Evolutionary conservation across 2,888 invertebrate species (phyloP).

Genomic region (Busseola fusca): DNA sequence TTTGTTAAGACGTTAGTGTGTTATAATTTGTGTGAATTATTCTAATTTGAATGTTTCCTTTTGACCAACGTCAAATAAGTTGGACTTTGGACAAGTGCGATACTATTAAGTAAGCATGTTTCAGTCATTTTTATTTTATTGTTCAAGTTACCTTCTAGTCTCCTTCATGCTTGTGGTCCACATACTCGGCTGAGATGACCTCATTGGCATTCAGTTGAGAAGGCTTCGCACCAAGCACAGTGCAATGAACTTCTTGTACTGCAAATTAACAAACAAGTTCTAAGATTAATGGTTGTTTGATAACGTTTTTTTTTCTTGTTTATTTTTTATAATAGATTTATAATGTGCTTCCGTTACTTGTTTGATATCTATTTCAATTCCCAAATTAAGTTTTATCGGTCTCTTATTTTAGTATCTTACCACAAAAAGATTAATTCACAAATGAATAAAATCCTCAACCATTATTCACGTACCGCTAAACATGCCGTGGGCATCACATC

Average conservation of each 20-base stretch:
- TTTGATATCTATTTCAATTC: conserved; percentile 3
- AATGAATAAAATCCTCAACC: conserved; percentile 23
- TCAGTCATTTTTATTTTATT: conserved; percentile 5
- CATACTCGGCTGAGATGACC: conserved; percentile 32
- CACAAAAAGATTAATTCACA: background rate
- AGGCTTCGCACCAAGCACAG: conserved; percentile 18
- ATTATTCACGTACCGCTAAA: conserved; percentile 27
- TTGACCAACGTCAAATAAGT: background rate
- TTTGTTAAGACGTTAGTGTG: background rate
- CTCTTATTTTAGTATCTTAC: background rate
- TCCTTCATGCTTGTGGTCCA: conserved; percentile 25
- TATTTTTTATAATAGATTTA: background rate
- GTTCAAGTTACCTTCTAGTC: conserved; percentile 15
- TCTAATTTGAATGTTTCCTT: conserved; percentile 13
- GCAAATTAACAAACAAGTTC: conserved; percentile 22
- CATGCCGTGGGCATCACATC: conserved; percentile 28
- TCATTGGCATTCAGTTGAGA: conserved; percentile 40
- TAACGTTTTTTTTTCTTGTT: background rate
- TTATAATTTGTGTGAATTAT: background rate
- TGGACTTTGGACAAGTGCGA: background rate
- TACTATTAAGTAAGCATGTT: conserved; percentile 2
- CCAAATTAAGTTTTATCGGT: background rate
- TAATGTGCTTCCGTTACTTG: conserved; percentile 2
- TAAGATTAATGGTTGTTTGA: conserved; percentile 14
- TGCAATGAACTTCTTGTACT: conserved; percentile 40